These are phyloP conservation scores for Nothocercus nigrocapillus DNA, from an alignment of 2,113 vertebrate genomes.

Conservation along the genomic window DNA sequence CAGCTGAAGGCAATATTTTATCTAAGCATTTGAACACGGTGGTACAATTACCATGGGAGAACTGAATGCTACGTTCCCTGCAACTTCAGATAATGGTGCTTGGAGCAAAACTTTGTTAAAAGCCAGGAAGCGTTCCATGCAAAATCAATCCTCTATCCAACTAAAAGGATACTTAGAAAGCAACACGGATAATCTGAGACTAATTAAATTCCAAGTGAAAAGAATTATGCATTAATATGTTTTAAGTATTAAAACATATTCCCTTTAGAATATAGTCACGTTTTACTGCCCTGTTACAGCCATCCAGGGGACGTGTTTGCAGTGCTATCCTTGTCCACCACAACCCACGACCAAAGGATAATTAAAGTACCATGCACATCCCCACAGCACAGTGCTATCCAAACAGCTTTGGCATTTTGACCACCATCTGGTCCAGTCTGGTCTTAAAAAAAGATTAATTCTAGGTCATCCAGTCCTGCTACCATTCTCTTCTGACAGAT, in stretches of 20 bases:
- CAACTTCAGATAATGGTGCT: neutral
- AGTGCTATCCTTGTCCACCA: neutral
- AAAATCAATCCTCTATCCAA: neutral
- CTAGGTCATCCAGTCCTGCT: neutral
- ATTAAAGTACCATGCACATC: neutral
- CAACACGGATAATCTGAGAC: neutral
- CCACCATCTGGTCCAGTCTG: constrained; percentile 22
- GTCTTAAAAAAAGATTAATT: neutral
- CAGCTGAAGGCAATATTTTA: neutral
- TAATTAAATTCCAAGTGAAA: constrained; percentile 7
- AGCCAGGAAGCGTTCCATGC: neutral
- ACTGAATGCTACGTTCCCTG: neutral
- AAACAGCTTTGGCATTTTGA: constrained; percentile 4
- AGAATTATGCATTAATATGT: neutral
- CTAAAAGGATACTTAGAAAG: neutral
- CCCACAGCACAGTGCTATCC: neutral
- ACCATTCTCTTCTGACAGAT: neutral
- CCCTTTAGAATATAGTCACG: neutral
- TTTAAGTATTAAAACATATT: neutral
- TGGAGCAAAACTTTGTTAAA: neutral
- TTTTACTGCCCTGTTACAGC: neutral
- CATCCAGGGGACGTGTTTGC: rapidly evolving
- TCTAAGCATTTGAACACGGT: neutral
- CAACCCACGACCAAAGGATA: neutral
- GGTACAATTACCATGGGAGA: neutral